Evolutionary conservation across 2,888 invertebrate species (phyloP), one percentile per base, ranked within the genome.

Genomic region (Lasius fuliginosus): DNA sequence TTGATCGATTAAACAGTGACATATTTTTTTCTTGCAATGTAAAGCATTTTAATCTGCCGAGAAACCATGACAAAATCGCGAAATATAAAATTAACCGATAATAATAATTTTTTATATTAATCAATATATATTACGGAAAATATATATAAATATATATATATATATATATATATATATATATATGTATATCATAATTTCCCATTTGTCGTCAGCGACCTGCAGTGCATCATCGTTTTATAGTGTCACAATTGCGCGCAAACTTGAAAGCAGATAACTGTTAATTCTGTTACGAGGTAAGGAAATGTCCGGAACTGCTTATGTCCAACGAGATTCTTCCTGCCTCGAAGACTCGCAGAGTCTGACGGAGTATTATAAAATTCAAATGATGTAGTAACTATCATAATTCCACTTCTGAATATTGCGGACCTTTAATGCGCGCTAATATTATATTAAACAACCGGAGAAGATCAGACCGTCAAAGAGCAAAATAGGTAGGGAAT

Each of bases 401-500:
- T 67, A 82, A 82, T 46, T 65, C n/a, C 18, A 62, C n/a, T 62
- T 73, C 73, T 60, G 46, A 67, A 76, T 68, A 76, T 68, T 67
- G 27, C 36, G 58, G 9, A 23, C 23, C 46, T 76, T 83, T 76
- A 75, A 77, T 27, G 76, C 15, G 53, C 58, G 75, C 27, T 83
- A 83, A 76, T 76, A 56, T 74, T n/a, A 67, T 76, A 76, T 83
- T 76, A 83, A 83, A 83, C 53, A 75, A 67, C 64, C 36, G 30
- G 23, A 60, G 64, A 67, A 82, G 73, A 73, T 76, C 82, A n/a
- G 67, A 56, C 36, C 30, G 27, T 74, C 49, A 82, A 75, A 82
- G 67, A 58, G 40, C 46, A 67, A 46, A 49, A 67, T 58, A 67
- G 30, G 49, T 64, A 53, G 46, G 62, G 64, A 82, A 82, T 82